These are phyloP conservation scores for Platysternon megacephalum DNA, from an alignment of 2,113 vertebrate species.

Conservation along the genomic window DNA sequence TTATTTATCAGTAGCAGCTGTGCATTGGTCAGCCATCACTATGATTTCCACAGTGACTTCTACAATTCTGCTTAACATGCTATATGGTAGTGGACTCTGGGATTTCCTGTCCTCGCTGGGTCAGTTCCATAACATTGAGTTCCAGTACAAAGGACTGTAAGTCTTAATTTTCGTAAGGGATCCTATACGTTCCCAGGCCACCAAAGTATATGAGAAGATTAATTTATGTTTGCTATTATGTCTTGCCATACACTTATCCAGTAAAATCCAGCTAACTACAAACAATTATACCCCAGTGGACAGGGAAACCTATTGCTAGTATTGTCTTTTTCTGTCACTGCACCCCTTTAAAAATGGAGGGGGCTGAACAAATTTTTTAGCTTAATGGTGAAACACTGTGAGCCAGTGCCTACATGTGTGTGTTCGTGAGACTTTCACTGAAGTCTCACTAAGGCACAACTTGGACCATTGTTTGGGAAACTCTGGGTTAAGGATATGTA, in stretches of 20 bases:
- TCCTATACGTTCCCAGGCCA: neutral
- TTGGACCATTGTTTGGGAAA: neutral
- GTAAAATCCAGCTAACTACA: neutral
- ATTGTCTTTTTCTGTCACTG: neutral
- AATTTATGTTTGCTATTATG: neutral
- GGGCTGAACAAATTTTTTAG: neutral
- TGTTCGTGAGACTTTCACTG: neutral
- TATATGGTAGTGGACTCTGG: neutral
- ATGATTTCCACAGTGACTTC: neutral
- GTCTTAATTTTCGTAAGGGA: neutral
- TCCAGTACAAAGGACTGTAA: neutral
- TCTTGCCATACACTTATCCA: neutral
- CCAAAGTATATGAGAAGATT: neutral
- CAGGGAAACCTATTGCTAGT: neutral
- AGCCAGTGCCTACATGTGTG: neutral
- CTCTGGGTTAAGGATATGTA: rapidly evolving
- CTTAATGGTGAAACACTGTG: neutral
- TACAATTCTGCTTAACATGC: neutral
- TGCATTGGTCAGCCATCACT: rapidly evolving
- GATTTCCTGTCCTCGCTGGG: neutral
- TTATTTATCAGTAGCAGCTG: neutral
- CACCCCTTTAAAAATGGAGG: neutral
- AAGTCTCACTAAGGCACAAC: neutral
- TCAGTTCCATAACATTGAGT: neutral
- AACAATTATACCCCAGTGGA: neutral